Evolutionary conservation across 2,113 vertebrate species (phyloP), one percentile per base, ranked within the genome.

Genomic region (Prionailurus viverrinus): DNA sequence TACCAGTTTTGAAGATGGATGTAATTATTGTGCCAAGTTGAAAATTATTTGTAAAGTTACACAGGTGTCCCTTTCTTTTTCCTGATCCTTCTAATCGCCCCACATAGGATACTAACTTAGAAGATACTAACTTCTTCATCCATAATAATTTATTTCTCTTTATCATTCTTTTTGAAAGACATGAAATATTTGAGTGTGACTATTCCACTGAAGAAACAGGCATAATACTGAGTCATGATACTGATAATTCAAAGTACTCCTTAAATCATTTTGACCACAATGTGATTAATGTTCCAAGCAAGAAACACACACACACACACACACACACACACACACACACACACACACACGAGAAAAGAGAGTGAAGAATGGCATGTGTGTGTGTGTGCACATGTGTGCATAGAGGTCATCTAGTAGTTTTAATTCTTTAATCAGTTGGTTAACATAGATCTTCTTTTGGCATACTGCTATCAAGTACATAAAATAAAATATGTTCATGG

Each of bases 401-500:
- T n/a, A 33, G 61, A 86, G 41, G 29, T 36, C 69, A 48, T 74
- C 25, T 81, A 65, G 91, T 53, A 71, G 48, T 18, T 78, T 96
- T 84, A 94, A 92, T 90, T 91, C 55, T 95, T 94, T 71, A 55
- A 61, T 81, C 29, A 48, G 2, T 61, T 96, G n/a, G 21, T 68
- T 94, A 95, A 53, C 48, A 91, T 27, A 66, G 7, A 55, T 66
- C 4, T 87, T 71, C 58, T 76, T 63, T 89, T 89, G 33, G 36
- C 48, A 85, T 61, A 71, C 0, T 58, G 2, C 29, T 82, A 76
- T 51, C 5, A 11, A 76, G 4, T 89, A 71, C 15, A 96, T 95
- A 92, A 92, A 96, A 79, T 95, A 87, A 97, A 97, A 96, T 66
- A 92, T 61, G 33, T 79, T 27, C 45, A 71, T 18, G 9, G 8